Evolutionary conservation across 2,888 invertebrate species (phyloP).

Genomic region (Oeneis ivallda): DNA sequence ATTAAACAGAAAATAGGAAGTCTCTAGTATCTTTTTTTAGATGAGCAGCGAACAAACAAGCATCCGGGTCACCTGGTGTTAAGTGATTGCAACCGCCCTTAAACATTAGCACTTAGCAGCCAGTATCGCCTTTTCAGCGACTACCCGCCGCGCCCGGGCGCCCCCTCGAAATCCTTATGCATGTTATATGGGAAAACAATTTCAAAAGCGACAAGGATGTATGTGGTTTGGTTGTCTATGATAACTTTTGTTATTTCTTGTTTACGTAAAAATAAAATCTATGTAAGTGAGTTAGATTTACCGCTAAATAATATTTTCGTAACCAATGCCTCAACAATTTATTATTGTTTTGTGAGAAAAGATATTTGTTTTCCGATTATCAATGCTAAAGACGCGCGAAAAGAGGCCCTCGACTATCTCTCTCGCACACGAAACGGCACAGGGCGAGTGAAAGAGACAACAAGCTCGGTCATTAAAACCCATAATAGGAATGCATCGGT

Average conservation of each 20-base stretch:
- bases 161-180: too few relatives aligned
- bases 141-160: too few relatives aligned
- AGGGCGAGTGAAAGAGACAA: slow-evolving; percentile 33
- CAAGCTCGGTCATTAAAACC: slow-evolving; percentile 31
- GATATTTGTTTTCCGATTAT: slow-evolving; percentile 9
- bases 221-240: too few relatives aligned
- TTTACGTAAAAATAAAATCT: too few relatives aligned
- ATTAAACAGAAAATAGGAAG: too few relatives aligned
- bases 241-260: too few relatives aligned
- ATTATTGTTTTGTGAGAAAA: too few relatives aligned
- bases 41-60: too few relatives aligned
- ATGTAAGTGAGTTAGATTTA: too few relatives aligned
- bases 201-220: neutral
- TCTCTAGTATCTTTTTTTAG: too few relatives aligned
- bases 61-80: neutral
- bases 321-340: too few relatives aligned
- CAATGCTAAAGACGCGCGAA: slow-evolving; percentile 27
- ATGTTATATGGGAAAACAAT: neutral
- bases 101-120: neutral
- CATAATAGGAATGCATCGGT: slow-evolving; percentile 30
- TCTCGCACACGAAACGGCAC: slow-evolving; percentile 29
- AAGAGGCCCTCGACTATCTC: slow-evolving; percentile 24
- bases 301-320: too few relatives aligned
- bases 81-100: neutral
- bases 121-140: neutral